phyloP scores from a whole-genome alignment of 2,888 invertebrate species.

The Pollenia griseotomentosa region DNA sequence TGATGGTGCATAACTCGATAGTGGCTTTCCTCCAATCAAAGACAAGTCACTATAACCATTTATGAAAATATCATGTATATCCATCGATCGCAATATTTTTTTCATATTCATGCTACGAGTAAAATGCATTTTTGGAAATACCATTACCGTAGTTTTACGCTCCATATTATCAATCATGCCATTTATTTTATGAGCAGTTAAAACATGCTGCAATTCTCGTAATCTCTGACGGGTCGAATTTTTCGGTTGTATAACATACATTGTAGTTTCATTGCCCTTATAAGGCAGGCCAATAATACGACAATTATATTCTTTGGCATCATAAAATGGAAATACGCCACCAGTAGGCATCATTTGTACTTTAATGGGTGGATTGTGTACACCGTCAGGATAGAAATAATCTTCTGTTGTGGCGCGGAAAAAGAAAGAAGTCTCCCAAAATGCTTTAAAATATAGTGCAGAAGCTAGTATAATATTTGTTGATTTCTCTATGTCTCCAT shows the following conservation, averaged over 20 bases:
- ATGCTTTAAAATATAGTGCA: slow-evolving; percentile 87
- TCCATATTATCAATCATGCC: slow-evolving; percentile 81
- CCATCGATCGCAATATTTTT: slow-evolving; percentile 86
- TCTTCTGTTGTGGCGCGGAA: slow-evolving; percentile 83
- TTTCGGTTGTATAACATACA: slow-evolving; percentile 88
- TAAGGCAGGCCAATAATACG: slow-evolving; percentile 89
- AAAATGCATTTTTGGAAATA: slow-evolving; percentile 90
- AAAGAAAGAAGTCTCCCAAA: slow-evolving; percentile 88
- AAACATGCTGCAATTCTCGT: slow-evolving; percentile 83
- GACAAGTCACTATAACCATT: slow-evolving; percentile 88
- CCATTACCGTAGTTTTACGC: slow-evolving; percentile 84
- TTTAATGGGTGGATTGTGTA: slow-evolving; percentile 79
- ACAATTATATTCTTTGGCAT: slow-evolving; percentile 83
- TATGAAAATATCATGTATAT: slow-evolving; percentile 87
- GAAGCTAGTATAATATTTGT: slow-evolving; percentile 87
- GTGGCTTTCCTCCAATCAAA: slow-evolving; percentile 85
- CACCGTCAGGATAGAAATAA: slow-evolving; percentile 85
- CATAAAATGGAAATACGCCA: slow-evolving; percentile 86
- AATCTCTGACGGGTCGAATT: slow-evolving; percentile 84
- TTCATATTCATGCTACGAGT: slow-evolving; percentile 86
- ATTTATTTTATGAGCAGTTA: slow-evolving; percentile 84
- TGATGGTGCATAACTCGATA: background rate
- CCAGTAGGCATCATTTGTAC: slow-evolving; percentile 88
- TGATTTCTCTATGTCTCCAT: slow-evolving; percentile 83
- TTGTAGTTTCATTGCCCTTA: slow-evolving; percentile 86